Conservation (phyloP, 2,888 invertebrate species). For the Opisthograptis luteolata region DNA sequence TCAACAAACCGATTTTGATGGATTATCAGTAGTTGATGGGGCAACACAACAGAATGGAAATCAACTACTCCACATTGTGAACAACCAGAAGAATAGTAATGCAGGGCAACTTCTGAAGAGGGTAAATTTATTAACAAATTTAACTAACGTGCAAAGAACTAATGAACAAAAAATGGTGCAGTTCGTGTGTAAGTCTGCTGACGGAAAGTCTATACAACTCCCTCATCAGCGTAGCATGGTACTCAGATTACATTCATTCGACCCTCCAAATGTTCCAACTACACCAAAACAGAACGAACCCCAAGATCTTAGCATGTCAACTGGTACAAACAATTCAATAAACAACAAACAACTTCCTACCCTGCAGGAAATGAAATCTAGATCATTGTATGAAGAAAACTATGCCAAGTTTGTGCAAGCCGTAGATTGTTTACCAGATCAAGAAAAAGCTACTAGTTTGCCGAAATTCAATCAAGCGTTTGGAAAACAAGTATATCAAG, state of each 20-base stretch:
- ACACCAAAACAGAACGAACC: conserved; percentile 55
- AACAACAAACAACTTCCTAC: conserved; percentile 54
- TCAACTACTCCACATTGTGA: conserved; percentile 79
- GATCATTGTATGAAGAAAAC: conserved; percentile 83
- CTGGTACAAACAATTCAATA: conserved; percentile 42
- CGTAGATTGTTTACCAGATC: conserved; percentile 58
- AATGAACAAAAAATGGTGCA: conserved; percentile 84
- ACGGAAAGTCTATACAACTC: conserved; percentile 83
- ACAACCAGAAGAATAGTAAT: conserved; percentile 67
- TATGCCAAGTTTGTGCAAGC: conserved; percentile 83
- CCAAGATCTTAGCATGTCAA: conserved; percentile 55
- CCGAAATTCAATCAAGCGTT: conserved; percentile 93
- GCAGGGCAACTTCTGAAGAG: conserved; percentile 74
- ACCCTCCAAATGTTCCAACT: conserved; percentile 59
- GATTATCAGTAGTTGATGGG: conserved; percentile 72
- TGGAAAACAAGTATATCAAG: conserved; percentile 88
- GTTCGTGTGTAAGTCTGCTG: conserved; percentile 86
- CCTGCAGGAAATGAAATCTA: conserved; percentile 77
- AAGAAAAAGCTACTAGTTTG: conserved; percentile 81
- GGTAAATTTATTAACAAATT: conserved; percentile 78
- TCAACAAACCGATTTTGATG: conserved; percentile 66
- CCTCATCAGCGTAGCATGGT: conserved; percentile 83
- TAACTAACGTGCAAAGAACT: conserved; percentile 74
- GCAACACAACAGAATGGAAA: conserved; percentile 75
- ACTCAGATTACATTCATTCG: conserved; percentile 73